A percentile compares a stretch with the other conserved stretches of the same genome.
These are phyloP conservation scores for Prosapia bicincta DNA, from an alignment of 2,888 invertebrate genomes.

Conservation along the genomic window DNA sequence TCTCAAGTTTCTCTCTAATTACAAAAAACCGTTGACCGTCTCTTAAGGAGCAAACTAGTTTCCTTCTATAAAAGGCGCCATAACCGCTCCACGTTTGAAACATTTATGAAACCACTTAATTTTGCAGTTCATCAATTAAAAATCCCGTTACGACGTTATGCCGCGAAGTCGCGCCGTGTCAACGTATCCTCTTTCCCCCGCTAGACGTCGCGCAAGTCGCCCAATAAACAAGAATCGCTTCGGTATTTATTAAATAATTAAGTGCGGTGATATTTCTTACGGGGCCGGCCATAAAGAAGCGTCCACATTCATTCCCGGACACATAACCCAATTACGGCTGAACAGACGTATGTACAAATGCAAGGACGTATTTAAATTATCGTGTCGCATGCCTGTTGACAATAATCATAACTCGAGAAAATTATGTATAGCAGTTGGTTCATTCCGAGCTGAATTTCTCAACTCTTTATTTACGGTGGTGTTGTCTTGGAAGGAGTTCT, in stretches of 20 bases:
- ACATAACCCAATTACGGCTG: not conserved
- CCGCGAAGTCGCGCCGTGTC: not conserved
- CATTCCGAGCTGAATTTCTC: not conserved
- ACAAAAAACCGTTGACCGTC: too few relatives aligned
- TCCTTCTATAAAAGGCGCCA: too few relatives aligned
- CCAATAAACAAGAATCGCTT: not conserved
- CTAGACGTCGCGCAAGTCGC: not conserved
- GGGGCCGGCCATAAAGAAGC: not conserved
- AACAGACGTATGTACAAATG: not conserved
- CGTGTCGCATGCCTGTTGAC: not conserved
- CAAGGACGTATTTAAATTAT: not conserved
- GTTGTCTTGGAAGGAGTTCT: not conserved
- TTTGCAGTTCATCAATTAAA: too few relatives aligned
- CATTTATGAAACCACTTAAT: too few relatives aligned
- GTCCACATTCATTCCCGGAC: not conserved
- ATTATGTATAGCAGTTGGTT: not conserved
- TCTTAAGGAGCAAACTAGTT: too few relatives aligned
- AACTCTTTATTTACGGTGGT: not conserved
- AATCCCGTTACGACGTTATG: too few relatives aligned
- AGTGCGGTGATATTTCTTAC: not conserved
- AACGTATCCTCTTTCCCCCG: not conserved
- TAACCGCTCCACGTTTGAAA: too few relatives aligned
- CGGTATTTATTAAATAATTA: not conserved
- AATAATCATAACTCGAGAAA: not conserved
- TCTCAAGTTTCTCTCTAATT: too few relatives aligned